Conservation (phyloP, 2,888 invertebrate species). For the Hyposoter didymator region DNA sequence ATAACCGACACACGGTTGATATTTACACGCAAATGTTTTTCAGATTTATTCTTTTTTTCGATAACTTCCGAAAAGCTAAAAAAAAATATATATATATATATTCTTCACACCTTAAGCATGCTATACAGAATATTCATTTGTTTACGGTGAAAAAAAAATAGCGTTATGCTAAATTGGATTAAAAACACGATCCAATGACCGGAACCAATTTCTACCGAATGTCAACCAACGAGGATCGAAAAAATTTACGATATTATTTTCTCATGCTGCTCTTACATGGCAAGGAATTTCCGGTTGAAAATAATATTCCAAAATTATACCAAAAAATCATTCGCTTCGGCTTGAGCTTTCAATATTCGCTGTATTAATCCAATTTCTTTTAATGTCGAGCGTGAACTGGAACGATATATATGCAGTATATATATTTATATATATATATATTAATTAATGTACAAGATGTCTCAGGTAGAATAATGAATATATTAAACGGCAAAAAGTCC, state of each 20-base stretch:
- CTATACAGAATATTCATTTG: slow-evolving; percentile 4
- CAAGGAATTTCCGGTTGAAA: neutral
- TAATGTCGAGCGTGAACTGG: neutral
- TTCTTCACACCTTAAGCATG: slow-evolving; percentile 28
- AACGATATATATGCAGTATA: neutral
- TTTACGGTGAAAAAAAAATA: slow-evolving; percentile 24
- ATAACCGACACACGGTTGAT: slow-evolving; percentile 29
- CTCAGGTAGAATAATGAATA: neutral
- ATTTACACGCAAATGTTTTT: slow-evolving; percentile 35
- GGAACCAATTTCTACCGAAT: neutral
- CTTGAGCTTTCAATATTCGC: neutral
- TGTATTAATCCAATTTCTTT: neutral
- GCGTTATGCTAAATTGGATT: slow-evolving; percentile 6
- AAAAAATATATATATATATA: too few species aligned
- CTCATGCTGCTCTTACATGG: neutral
- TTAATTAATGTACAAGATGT: neutral
- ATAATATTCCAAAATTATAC: neutral
- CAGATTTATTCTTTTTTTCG: neutral
- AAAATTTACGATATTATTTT: neutral
- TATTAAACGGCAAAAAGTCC: neutral
- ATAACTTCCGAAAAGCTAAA: slow-evolving; percentile 20
- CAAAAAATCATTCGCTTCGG: neutral
- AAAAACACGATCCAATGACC: neutral
- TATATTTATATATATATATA: neutral
- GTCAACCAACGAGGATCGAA: neutral